Base-by-base conservation (phyloP, 2,797 vertebrate species). In the Galaxias olidus region DNA sequence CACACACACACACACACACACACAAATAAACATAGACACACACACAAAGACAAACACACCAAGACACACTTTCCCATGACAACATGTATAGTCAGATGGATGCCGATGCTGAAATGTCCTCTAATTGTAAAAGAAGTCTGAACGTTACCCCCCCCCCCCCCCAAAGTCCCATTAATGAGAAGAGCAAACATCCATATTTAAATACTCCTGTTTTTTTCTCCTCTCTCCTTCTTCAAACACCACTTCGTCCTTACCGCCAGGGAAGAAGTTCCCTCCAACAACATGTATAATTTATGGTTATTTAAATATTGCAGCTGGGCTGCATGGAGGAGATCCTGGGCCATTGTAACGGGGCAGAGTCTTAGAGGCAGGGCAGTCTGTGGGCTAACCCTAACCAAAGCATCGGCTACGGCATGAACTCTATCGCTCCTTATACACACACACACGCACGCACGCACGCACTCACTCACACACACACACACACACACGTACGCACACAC, bases 261-360 rank as follows among this genome's bases (percentile, higher is more conserved):
- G 64, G 61, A 64, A 41, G 48, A 47, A 49, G 30, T 62, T 69
- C 52, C 52, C 51, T 62, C 53, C 47, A 59, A 50, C 45, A 18
- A 12, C 57, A 63, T 80, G 54, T 60, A 73, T 82, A 75, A 76
- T 82, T 79, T 57, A 80, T 51, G 52, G 30, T 30, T 6, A 30
- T 30, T 30, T 30, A 30, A 30, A 30, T 30, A 30, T 30, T 30
- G 30, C 30, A 30, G 30, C 30, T 30, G 2, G 30, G 30, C 30
- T 30, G 30, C 30, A 30, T 30, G 30, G 30, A 30, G 3, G 6
- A 30, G 2, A 30, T 30, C 30, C 30, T n/a, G n/a, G 59, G 55
- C 59, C 30, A 19, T 42, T 68, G 66, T 19, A 43, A 57, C 9
- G 14, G 41, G n/a, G 42, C 41, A 10, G 17, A 14, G 15, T n/a